phyloP scores from a whole-genome alignment of 2,888 invertebrate species.

The Schizotus pectinicornis region DNA sequence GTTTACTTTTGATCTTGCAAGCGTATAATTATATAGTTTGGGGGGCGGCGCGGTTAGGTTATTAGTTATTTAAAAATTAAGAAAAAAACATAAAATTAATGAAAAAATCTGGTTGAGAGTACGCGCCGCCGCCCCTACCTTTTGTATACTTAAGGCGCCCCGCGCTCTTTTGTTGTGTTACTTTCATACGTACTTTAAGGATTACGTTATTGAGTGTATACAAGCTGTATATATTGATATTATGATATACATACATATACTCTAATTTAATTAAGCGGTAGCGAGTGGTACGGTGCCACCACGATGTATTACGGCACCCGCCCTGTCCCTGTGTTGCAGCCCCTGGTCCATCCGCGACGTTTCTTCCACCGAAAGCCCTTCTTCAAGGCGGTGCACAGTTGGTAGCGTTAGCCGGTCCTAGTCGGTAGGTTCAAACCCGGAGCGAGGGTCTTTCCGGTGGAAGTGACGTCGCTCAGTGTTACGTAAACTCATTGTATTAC shows the following conservation, averaged over 20 bases:
- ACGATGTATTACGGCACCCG: slow-evolving; percentile 56
- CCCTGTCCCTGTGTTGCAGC: slow-evolving; percentile 57
- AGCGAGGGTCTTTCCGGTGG: slow-evolving; percentile 2
- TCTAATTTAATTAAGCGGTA: slow-evolving; percentile 57
- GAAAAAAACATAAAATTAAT: too few relatives aligned
- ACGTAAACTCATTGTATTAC: slow-evolving; percentile 67
- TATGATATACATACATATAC: slow-evolving; percentile 55
- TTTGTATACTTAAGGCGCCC: slow-evolving; percentile 53
- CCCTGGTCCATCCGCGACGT: slow-evolving; percentile 55
- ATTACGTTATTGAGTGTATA: slow-evolving; percentile 58
- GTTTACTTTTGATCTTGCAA: slow-evolving; percentile 32
- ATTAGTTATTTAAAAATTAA: not conserved
- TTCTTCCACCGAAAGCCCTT: slow-evolving; percentile 14
- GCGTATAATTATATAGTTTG: slow-evolving; percentile 30
- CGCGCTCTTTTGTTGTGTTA: slow-evolving; percentile 53
- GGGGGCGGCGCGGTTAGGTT: slow-evolving; percentile 43
- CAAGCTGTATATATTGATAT: slow-evolving; percentile 60
- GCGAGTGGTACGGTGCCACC: slow-evolving; percentile 58
- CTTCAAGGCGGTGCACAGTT: slow-evolving; percentile 1
- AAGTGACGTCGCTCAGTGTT: slow-evolving; percentile 62
- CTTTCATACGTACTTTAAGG: slow-evolving; percentile 53
- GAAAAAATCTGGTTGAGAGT: slow-evolving; percentile 9
- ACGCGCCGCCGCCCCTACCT: slow-evolving; percentile 35
- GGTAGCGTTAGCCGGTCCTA: slow-evolving; percentile 48
- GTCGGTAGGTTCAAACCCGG: slow-evolving; percentile 40